Base-by-base conservation (phyloP, 2,888 invertebrate genomes). In the Megamerina dolium region DNA sequence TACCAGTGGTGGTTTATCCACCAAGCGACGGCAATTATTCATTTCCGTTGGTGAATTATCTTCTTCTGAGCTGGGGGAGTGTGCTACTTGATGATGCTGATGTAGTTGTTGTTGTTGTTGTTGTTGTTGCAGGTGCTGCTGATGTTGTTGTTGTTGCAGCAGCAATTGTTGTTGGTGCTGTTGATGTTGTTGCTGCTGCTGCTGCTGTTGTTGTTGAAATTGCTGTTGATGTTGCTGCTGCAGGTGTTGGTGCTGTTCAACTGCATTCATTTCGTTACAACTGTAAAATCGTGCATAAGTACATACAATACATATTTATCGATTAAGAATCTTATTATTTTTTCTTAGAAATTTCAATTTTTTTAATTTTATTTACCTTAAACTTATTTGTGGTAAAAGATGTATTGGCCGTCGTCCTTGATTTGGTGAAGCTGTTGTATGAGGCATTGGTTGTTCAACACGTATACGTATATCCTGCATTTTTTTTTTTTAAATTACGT, bases 31-130 rank as follows among this genome's bases (percentile, higher is more conserved):
- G 73, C 87, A 89, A 63, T 87, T 85, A 74, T 86, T 87, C 70
- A 88, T 77, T 75, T 89, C 89, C 38, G 87, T 87, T 35, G 89
- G 89, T 9, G 89, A 89, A 73, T 85, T 86, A 64, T 87, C 87
- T 74, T 89, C 89, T 69, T 89, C 88, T 55, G 87, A 88, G 66
- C 84, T 85, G 70, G 72, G 71, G 16, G 53, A 53, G 9, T 46
- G 48, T 29, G 49, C 49, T 30, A 53, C 31, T 43, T 48, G 46
- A 37, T 48, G 53, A 17, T 45, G 49, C 27, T 46, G 46, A 27
- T 41, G 42, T 2, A 30, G 37, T 30, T 48, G 68, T n/a, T n/a
- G 61, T n/a, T n/a, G n/a, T n/a, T n/a, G n/a, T n/a, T n/a, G n/a
- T n/a, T n/a, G n/a, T n/a, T n/a, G n/a, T n/a, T n/a, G n/a, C n/a